Evolutionary conservation across 1,140 invertebrate genomes (phyloP).

Genomic region (Venturia canescens): DNA sequence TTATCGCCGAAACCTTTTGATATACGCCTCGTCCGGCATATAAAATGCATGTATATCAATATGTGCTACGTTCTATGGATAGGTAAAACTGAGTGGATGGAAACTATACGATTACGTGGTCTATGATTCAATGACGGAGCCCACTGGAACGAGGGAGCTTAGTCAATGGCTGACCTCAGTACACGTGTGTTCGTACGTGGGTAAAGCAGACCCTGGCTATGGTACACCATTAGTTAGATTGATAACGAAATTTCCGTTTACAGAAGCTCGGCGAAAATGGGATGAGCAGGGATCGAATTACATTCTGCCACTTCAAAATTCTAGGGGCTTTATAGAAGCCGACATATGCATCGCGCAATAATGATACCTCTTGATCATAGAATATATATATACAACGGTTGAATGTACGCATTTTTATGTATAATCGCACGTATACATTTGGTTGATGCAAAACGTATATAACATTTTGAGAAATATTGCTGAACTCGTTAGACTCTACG

Average conservation of each 20-base stretch:
- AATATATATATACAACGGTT: too few species aligned
- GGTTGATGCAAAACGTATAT: too few species aligned
- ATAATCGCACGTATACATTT: too few species aligned
- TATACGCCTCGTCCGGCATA: not conserved
- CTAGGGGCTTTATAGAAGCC: too few species aligned
- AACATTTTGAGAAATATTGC: too few species aligned
- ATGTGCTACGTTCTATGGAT: too few species aligned
- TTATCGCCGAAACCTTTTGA: not conserved
- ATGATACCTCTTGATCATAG: too few species aligned
- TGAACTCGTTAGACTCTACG: too few species aligned
- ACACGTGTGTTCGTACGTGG: not conserved
- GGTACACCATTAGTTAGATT: constrained; percentile 7
- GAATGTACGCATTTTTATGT: too few species aligned
- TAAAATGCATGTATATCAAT: not conserved
- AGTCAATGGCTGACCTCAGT: not conserved
- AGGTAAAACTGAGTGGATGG: not conserved
- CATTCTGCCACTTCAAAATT: too few species aligned
- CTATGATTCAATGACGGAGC: constrained; percentile 20
- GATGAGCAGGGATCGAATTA: too few species aligned
- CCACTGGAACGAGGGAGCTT: not conserved
- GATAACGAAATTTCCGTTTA: constrained; percentile 25
- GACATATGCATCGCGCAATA: too few species aligned
- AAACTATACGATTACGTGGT: constrained; percentile 17
- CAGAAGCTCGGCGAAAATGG: not conserved
- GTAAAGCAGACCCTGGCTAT: not conserved